Base-by-base conservation (phyloP, 2,797 vertebrate species). In the Rhyacichthys aspro region DNA sequence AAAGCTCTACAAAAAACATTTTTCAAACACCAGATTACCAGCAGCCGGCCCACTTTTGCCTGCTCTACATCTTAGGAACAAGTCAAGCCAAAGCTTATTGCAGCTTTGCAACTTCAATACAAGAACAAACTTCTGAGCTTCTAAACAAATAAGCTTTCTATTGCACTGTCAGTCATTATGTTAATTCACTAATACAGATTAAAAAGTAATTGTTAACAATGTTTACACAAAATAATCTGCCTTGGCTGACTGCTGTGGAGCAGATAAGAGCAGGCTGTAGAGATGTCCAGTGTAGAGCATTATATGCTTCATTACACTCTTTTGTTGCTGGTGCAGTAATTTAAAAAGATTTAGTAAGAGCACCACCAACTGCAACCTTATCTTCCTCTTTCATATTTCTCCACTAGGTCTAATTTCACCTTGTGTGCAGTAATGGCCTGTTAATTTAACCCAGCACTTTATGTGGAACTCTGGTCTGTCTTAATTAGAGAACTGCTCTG, bases 131-230 rank as follows among this genome's bases (percentile, higher is more conserved):
- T 87, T 88, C 85, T 88, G 85, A 91, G 88, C 86, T 72, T 79
- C 81, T 75, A 84, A 92, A 91, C 85, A 91, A 91, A 92, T 88
- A 90, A 84, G 85, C 85, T 81, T 83, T 82, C 79, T 72, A 79
- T 86, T 87, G 79, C 78, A 87, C 86, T 80, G 88, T 88, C 90
- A 91, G 83, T 90, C 85, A 90, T 87, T 91, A 92, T 92, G 92
- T 82, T 90, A 91, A 92, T 93, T 90, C 58, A 62, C 83, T 85
- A 91, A 91, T 89, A 86, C 88, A 87, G 89, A 92, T 92, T 92
- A 92, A 86, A 88, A 91, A 89, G 86, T 88, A 91, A 90, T 90
- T 93, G 89, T 85, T 83, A 85, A 90, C 88, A 85, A 76, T 86
- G 91, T 89, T 86, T 91, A 88, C 86, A 88, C 86, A 87, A 76